Percentiles rank a stretch among this genome's conserved stretches.
phyloP scores from a whole-genome alignment of 2,888 invertebrate species.

The Nycteola revayana region DNA sequence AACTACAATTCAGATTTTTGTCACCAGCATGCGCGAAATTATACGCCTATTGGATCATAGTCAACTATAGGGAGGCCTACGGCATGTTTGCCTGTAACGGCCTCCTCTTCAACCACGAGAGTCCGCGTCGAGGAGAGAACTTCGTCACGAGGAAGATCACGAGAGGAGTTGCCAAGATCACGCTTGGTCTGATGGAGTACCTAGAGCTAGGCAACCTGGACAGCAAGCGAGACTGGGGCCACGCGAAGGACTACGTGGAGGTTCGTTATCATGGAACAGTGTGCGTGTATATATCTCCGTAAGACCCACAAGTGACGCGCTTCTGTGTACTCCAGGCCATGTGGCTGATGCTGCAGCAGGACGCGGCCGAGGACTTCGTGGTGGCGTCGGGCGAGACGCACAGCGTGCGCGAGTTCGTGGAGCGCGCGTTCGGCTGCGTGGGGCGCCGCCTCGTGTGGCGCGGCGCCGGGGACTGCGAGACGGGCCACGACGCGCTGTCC shows the following conservation, averaged over 20 bases:
- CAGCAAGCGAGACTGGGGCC: slow-evolving; percentile 99
- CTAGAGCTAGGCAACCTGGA: slow-evolving; percentile 97
- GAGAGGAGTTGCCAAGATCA: slow-evolving; percentile 97
- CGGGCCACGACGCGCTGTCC: slow-evolving; percentile 84
- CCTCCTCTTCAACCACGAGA: slow-evolving; percentile 97
- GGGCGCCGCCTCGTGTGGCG: slow-evolving; percentile 89
- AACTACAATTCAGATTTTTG: too few species aligned
- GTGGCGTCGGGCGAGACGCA: slow-evolving; percentile 98
- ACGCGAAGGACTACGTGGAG: slow-evolving; percentile 97
- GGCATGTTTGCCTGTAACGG: slow-evolving; percentile 98
- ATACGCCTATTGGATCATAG: slow-evolving; percentile 97
- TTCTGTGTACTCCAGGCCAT: slow-evolving; percentile 90
- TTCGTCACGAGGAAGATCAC: slow-evolving; percentile 99
- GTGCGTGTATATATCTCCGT: neutral
- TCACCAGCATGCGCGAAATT: slow-evolving; percentile 94
- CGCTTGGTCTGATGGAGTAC: slow-evolving; percentile 90
- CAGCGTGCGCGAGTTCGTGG: slow-evolving; percentile 98
- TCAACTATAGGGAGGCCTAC: slow-evolving; percentile 98
- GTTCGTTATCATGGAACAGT: slow-evolving; percentile 56
- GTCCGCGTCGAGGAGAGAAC: slow-evolving; percentile 97
- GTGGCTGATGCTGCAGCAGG: slow-evolving; percentile 99
- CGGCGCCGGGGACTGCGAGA: slow-evolving; percentile 92
- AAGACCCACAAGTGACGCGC: too few species aligned
- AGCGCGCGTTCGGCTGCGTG: slow-evolving; percentile 92
- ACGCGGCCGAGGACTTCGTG: slow-evolving; percentile 96